phyloP scores from a whole-genome alignment of 2,888 invertebrate species.

The Zelleria hepariella region DNA sequence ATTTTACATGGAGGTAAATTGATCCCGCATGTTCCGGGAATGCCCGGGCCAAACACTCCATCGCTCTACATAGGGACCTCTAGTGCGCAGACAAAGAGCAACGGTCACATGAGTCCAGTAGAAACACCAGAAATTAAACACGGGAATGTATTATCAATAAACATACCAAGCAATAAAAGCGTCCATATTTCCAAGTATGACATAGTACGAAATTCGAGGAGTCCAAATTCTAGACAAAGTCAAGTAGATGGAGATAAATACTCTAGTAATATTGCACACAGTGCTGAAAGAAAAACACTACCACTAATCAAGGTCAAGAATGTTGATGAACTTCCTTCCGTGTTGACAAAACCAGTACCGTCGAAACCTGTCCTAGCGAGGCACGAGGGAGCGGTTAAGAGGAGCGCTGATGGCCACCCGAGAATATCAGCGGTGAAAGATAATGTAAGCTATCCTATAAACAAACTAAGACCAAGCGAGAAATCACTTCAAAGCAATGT shows the following conservation, averaged over 20 bases:
- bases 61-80: constrained; percentile 44
- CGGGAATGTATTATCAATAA: constrained; percentile 17
- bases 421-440: constrained; percentile 49
- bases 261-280: constrained; percentile 5
- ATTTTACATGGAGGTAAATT: constrained; percentile 79
- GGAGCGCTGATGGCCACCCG: constrained; percentile 43
- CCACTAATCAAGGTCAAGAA: constrained; percentile 57
- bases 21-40: constrained; percentile 90
- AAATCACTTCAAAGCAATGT: constrained; percentile 33
- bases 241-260: constrained; percentile 37
- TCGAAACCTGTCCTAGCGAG: constrained; percentile 29
- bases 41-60: constrained; percentile 84
- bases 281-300: constrained; percentile 14
- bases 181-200: constrained; percentile 30
- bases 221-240: constrained; percentile 29
- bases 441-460: constrained; percentile 30
- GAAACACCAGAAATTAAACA: constrained; percentile 32
- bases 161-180: too few species aligned
- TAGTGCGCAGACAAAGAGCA: constrained; percentile 31
- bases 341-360: constrained; percentile 28
- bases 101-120: constrained; percentile 23
- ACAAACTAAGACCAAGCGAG: constrained; percentile 41
- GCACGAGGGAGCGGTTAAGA: constrained; percentile 43
- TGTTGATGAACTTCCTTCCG: constrained; percentile 41
- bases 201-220: constrained; percentile 32